phyloP scores from a whole-genome alignment of 2,888 invertebrate species.

The Julus scanicus region DNA sequence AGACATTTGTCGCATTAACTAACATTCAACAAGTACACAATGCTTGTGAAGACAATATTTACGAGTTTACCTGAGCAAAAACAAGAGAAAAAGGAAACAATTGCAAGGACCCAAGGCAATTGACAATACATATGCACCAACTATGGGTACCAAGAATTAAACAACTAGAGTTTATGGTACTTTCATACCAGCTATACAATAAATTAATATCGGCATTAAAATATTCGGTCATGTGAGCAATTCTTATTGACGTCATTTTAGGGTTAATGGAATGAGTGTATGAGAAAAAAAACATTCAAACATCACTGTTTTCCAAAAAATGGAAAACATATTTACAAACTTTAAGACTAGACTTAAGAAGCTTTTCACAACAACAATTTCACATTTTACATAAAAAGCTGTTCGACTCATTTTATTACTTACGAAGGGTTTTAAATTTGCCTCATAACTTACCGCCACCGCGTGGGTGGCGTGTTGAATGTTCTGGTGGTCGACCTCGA shows the following conservation, averaged over 20 bases:
- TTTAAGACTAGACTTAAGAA: neutral
- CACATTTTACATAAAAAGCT: neutral
- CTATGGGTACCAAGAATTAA: neutral
- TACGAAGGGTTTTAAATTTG: neutral
- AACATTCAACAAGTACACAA: too few species aligned
- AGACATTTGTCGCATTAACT: too few species aligned
- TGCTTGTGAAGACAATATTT: too few species aligned
- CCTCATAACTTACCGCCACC: constrained; percentile 38
- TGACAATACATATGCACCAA: neutral
- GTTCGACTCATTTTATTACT: neutral
- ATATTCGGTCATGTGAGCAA: neutral
- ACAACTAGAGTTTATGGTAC: neutral
- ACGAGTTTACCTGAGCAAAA: neutral
- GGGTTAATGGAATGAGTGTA: neutral
- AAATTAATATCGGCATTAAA: neutral
- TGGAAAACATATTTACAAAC: neutral
- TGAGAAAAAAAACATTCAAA: neutral
- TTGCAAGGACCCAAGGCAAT: neutral
- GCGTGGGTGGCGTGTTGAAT: constrained; percentile 25
- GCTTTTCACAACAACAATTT: neutral
- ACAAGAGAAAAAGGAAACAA: neutral
- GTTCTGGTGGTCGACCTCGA: constrained; percentile 55
- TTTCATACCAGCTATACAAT: neutral
- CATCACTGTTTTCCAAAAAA: neutral
- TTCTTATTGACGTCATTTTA: neutral